These are phyloP conservation scores for Boloria selene DNA, from an alignment of 2,888 invertebrate genomes.

Conservation along the genomic window DNA sequence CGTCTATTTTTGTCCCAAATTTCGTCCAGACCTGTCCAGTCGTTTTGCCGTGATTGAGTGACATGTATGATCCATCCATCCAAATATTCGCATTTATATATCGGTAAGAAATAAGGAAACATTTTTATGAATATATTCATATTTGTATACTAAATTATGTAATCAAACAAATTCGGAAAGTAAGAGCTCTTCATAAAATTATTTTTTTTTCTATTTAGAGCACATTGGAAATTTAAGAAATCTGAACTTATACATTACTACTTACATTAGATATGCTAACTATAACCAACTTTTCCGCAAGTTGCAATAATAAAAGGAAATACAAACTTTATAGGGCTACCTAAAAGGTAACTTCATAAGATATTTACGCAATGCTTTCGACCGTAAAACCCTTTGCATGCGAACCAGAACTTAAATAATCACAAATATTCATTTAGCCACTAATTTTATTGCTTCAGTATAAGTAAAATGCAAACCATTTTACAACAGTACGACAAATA, in stretches of 20 bases:
- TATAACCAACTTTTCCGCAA: slow-evolving; percentile 34
- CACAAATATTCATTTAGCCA: slow-evolving; percentile 53
- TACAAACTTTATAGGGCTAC: slow-evolving; percentile 38
- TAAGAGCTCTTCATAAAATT: too few species aligned
- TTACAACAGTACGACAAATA: not conserved
- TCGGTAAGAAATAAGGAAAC: too few species aligned
- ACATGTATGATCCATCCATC: too few species aligned
- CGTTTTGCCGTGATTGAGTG: too few species aligned
- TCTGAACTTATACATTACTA: slow-evolving; percentile 27
- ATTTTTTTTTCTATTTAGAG: not conserved
- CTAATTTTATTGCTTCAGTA: slow-evolving; percentile 42
- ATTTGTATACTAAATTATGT: too few species aligned
- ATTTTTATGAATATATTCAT: too few species aligned
- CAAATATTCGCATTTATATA: too few species aligned
- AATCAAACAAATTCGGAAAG: too few species aligned
- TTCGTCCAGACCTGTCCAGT: too few species aligned
- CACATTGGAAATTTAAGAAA: slow-evolving; percentile 3
- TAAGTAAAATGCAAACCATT: not conserved
- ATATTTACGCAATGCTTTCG: slow-evolving; percentile 50
- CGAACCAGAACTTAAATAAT: slow-evolving; percentile 53
- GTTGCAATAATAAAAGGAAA: slow-evolving; percentile 42
- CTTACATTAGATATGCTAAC: slow-evolving; percentile 11
- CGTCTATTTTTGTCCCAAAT: too few species aligned
- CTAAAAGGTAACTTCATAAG: slow-evolving; percentile 47
- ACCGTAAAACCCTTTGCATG: slow-evolving; percentile 58